phyloP scores from a whole-genome alignment of 53 echinoderm and acorn worm genomes.

The Pentamera pediparva region DNA sequence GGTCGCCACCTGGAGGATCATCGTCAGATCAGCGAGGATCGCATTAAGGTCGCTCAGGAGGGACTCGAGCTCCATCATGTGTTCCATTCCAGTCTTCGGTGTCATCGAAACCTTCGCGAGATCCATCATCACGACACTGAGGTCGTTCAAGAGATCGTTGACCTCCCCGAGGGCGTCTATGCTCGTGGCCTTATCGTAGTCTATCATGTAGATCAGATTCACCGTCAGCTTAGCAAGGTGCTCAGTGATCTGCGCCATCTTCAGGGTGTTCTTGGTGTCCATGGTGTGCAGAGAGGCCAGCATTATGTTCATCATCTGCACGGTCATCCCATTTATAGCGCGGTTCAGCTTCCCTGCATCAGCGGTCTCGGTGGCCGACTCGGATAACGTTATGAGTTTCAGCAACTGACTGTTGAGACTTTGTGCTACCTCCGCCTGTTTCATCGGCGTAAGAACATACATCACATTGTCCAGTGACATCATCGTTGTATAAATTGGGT shows the following conservation, averaged over 20 bases:
- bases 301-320: slow-evolving; percentile 70
- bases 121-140: slow-evolving; percentile 50
- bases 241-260: slow-evolving; percentile 63
- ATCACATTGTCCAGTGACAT: slow-evolving; percentile 44
- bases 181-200: slow-evolving; percentile 39
- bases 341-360: slow-evolving; percentile 28
- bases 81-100: slow-evolving; percentile 50
- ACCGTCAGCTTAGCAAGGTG: slow-evolving; percentile 65
- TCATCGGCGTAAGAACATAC: slow-evolving; percentile 45
- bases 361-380: neutral
- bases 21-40: slow-evolving; percentile 50
- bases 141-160: slow-evolving; percentile 42
- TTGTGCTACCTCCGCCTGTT: slow-evolving; percentile 18
- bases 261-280: slow-evolving; percentile 56
- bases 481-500: slow-evolving; percentile 32
- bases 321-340: slow-evolving; percentile 57
- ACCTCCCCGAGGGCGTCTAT: slow-evolving; percentile 51
- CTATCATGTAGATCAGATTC: slow-evolving; percentile 71
- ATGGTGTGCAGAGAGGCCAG: slow-evolving; percentile 60
- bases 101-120: slow-evolving; percentile 49
- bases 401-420: slow-evolving; percentile 43
- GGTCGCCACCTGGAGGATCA: slow-evolving; percentile 46
- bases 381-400: slow-evolving; percentile 22
- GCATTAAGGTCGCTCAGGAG: slow-evolving; percentile 57
- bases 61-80: slow-evolving; percentile 63